Evolutionary conservation across 2,113 vertebrate genomes (phyloP).

Genomic region (Peromyscus maniculatus): DNA sequence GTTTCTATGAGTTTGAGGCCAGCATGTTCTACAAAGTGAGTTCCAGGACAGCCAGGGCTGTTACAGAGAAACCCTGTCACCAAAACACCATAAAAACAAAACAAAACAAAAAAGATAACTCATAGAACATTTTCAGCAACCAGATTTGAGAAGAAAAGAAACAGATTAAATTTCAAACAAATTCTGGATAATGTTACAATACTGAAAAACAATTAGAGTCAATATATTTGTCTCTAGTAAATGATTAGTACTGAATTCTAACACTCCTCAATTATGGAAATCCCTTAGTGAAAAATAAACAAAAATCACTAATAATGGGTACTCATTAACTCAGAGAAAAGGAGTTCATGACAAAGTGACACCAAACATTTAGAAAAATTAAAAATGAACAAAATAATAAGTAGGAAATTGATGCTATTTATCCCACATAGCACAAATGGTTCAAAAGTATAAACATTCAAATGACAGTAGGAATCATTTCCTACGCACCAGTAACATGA

Average conservation of each 20-base stretch:
- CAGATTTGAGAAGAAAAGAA: neutral
- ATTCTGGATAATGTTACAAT: neutral
- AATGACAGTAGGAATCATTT: neutral
- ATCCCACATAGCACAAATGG: constrained; percentile 1
- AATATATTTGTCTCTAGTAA: constrained; percentile 27
- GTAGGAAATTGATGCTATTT: neutral
- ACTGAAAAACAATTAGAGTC: neutral
- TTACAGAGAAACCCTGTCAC: too few species aligned
- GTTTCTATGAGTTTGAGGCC: too few species aligned
- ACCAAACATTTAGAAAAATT: constrained; percentile 23
- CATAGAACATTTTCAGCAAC: constrained; percentile 31
- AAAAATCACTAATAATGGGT: neutral
- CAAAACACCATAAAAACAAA: too few species aligned
- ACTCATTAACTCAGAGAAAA: neutral
- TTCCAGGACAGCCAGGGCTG: too few species aligned
- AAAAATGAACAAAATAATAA: constrained; percentile 14
- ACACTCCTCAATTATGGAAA: neutral
- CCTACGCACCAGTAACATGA: neutral
- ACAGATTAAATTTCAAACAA: constrained; percentile 24
- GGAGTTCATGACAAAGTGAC: neutral
- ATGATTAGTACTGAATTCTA: neutral
- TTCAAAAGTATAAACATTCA: constrained; percentile 35
- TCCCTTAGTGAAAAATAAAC: neutral
- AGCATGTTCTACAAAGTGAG: too few species aligned
- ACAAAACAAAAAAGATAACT: neutral